phyloP scores from a whole-genome alignment of 1,140 invertebrate species.

The Anthonomus grandis region DNA sequence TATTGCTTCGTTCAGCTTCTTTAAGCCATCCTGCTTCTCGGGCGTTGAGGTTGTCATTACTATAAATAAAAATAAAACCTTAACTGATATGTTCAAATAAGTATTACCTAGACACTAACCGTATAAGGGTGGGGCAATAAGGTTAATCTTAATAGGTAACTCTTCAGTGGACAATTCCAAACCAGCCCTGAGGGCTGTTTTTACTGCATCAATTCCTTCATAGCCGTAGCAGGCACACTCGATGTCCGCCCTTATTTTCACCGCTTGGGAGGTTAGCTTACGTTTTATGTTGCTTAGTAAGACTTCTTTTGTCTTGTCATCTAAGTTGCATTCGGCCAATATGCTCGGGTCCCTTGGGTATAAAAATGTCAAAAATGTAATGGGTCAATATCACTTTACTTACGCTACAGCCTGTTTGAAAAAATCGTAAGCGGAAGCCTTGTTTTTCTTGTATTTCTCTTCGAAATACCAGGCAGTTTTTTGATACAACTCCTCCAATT shows the following conservation, averaged over 20 bases:
- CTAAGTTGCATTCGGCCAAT: constrained; percentile 93
- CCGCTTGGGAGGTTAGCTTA: constrained; percentile 95
- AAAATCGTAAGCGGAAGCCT: constrained; percentile 91
- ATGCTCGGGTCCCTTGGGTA: constrained; percentile 86
- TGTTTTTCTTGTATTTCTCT: constrained; percentile 93
- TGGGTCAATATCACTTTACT: constrained; percentile 47
- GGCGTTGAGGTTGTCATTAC: constrained; percentile 98
- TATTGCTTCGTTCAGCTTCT: constrained; percentile 84
- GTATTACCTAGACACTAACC: constrained; percentile 54
- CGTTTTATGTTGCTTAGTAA: constrained; percentile 93
- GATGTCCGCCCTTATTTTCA: constrained; percentile 97
- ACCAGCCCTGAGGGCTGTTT: constrained; percentile 87
- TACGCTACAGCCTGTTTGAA: constrained; percentile 98
- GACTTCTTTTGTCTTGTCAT: constrained; percentile 89
- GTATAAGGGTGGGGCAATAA: constrained; percentile 97
- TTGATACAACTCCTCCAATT: constrained; percentile 92
- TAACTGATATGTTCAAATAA: not conserved
- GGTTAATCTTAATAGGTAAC: constrained; percentile 96
- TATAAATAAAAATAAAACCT: constrained; percentile 49
- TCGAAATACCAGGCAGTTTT: constrained; percentile 99
- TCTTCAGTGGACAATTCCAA: constrained; percentile 89
- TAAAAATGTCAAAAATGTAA: constrained; percentile 21
- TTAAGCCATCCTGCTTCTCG: constrained; percentile 90
- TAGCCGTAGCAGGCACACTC: constrained; percentile 98
- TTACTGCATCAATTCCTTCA: constrained; percentile 99